A percentile compares a stretch with the other conserved stretches of the same genome.
Conservation (phyloP, 2,797 vertebrate genomes). For the Euphonia xanthogaster region DNA sequence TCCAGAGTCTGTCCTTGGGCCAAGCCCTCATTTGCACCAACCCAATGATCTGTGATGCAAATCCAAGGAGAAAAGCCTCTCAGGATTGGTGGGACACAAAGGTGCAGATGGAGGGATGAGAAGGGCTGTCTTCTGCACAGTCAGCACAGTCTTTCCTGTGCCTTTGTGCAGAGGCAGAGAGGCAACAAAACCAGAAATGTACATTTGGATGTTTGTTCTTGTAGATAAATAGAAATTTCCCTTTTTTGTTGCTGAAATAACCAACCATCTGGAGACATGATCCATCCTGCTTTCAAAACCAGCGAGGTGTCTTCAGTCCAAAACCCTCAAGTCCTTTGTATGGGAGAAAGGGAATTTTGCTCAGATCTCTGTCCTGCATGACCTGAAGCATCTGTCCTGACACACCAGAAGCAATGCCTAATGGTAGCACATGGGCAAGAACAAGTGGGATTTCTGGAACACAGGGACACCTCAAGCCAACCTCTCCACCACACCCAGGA, state of each 20-base stretch:
- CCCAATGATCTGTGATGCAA: background rate
- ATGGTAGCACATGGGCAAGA: background rate
- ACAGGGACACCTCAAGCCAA: background rate
- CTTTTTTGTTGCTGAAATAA: background rate
- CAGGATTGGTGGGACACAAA: background rate
- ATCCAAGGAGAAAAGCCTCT: background rate
- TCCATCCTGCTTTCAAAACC: background rate
- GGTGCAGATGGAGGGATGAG: fast-evolving
- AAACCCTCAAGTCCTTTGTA: background rate
- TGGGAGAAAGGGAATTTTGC: background rate
- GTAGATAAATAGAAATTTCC: background rate
- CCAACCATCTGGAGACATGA: background rate
- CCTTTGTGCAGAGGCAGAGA: background rate
- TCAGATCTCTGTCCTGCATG: background rate
- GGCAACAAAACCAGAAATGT: background rate
- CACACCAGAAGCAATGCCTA: background rate
- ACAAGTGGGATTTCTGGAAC: background rate
- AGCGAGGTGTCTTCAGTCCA: background rate
- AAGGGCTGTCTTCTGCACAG: background rate
- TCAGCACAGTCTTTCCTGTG: background rate
- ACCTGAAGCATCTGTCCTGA: background rate
- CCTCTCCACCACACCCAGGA: background rate
- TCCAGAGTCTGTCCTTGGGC: background rate
- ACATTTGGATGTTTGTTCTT: background rate
- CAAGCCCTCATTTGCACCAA: background rate